Percentiles rank a stretch among this genome's conserved stretches.
These are phyloP conservation scores for Ypsolopha scabrella DNA, from an alignment of 2,888 invertebrate genomes.

Conservation along the genomic window DNA sequence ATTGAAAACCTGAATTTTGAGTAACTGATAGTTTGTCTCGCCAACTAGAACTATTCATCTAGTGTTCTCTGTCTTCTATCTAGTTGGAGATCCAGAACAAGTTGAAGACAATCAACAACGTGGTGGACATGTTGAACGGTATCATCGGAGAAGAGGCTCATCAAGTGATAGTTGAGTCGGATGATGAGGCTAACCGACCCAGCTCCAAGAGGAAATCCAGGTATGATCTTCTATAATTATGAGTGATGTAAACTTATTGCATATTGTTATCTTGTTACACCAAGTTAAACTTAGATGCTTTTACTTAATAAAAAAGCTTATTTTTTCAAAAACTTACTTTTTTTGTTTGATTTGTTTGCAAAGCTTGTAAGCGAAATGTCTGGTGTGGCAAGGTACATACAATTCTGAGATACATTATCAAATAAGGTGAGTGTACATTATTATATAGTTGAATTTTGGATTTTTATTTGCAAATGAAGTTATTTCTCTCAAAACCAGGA, in stretches of 20 bases:
- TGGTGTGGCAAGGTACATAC: no score
- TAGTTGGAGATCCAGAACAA: slow-evolving; percentile 84
- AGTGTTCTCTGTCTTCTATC: slow-evolving; percentile 9
- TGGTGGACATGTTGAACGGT: slow-evolving; percentile 88
- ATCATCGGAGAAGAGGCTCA: slow-evolving; percentile 81
- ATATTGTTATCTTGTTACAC: no score
- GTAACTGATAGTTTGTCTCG: background rate
- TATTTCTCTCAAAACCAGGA: slow-evolving; percentile 25
- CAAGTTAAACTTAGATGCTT: no score
- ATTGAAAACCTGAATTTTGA: background rate
- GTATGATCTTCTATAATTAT: slow-evolving; percentile 24
- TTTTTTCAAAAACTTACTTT: no score
- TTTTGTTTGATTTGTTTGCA: no score
- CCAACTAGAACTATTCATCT: background rate
- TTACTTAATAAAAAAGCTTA: no score
- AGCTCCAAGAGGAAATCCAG: slow-evolving; percentile 52
- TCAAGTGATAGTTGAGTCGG: slow-evolving; percentile 24
- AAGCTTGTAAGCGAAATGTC: no score
- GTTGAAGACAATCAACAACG: slow-evolving; percentile 86
- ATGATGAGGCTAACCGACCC: slow-evolving; percentile 16
- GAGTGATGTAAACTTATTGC: no score
- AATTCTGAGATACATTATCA: no score
- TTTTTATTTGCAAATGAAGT: background rate
- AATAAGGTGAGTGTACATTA: background rate
- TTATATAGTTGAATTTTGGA: background rate